Percentiles rank a stretch among this genome's conserved stretches.
phyloP scores from a whole-genome alignment of 1,140 invertebrate genomes.

The Gerris buenoi region DNA sequence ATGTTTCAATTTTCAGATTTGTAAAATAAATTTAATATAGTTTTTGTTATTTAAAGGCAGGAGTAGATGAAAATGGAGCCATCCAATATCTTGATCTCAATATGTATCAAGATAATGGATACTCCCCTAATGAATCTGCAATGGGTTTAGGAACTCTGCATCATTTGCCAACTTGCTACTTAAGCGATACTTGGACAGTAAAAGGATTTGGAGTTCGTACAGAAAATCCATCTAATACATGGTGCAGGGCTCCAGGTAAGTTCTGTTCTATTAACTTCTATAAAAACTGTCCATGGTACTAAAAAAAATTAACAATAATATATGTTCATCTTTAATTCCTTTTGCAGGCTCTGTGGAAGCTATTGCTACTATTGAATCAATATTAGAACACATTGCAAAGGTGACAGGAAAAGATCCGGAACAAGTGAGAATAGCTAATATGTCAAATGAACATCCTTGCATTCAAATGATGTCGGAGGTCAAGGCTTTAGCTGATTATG shows the following conservation, averaged over 20 bases:
- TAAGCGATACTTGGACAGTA: conserved; percentile 35
- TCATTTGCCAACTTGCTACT: conserved; percentile 37
- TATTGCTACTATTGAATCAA: conserved; percentile 49
- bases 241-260: conserved; percentile 41
- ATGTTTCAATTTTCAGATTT: not conserved
- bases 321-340: conserved; percentile 3
- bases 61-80: conserved; percentile 43
- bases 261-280: not conserved
- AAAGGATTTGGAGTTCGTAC: conserved; percentile 38
- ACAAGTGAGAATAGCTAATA: conserved; percentile 46
- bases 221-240: conserved; percentile 45
- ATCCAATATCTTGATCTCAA: conserved; percentile 45
- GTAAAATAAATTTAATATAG: not conserved
- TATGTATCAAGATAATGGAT: conserved; percentile 47
- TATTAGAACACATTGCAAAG: conserved; percentile 68
- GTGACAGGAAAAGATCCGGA: conserved; percentile 47
- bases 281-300: not conserved
- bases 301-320: not conserved
- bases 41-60: conserved; percentile 29
- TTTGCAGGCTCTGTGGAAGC: conserved; percentile 44
- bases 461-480: conserved; percentile 38
- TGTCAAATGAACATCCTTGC: conserved; percentile 25
- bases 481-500: conserved; percentile 42
- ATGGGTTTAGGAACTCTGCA: conserved; percentile 28
- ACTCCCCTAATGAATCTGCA: conserved; percentile 39